Evolutionary conservation across 2,888 invertebrate genomes (phyloP), one percentile per base, ranked within the genome.

Genomic region (Cerastoderma edule): DNA sequence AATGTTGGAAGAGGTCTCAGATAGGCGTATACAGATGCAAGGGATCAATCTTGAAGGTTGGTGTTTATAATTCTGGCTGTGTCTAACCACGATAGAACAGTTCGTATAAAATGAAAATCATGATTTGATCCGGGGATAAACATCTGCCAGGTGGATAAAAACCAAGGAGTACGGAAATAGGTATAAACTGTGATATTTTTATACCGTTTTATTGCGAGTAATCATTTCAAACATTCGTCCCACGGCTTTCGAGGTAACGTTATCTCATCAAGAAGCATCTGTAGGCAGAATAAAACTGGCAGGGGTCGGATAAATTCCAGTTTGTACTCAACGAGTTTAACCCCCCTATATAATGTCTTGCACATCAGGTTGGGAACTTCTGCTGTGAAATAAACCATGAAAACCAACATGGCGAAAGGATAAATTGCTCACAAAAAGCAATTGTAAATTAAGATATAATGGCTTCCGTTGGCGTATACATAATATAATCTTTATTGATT

Each of bases 161-260:
- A 39, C 39, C 39, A 60, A 33, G 35, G 39, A 44, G 60, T 60
- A 60, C 60, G 60, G 53, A 68, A 67, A 67, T 73, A 73, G 63
- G 60, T 73, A 67, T 64, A 73, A 32, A 60, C 46, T 46, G 73
- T 66, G 57, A 66, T 48, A 57, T 53, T 66, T 66, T 67, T 71
- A 75, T 67, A 71, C 67, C 39, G 4, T 71, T 75, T 75, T 75
- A 75, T 75, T 67, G 53, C 75, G 24, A 8, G 60, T 28, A 67
- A 71, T 71, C 71, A 67, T 65, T 65, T 70, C 53, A 72, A 76
- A 65, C 72, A 57, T 68, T 72, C 72, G 76, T 72, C 64, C 64
- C 72, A 27, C 10, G 22, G 72, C 73, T 67, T 32, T 54, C 60
- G 67, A 53, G 32, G 70, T 60, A 69, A 67, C 77, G 39, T 60